Evolutionary conservation across 2,113 vertebrate genomes (phyloP).

Genomic region (Reinhardtius hippoglossoides): DNA sequence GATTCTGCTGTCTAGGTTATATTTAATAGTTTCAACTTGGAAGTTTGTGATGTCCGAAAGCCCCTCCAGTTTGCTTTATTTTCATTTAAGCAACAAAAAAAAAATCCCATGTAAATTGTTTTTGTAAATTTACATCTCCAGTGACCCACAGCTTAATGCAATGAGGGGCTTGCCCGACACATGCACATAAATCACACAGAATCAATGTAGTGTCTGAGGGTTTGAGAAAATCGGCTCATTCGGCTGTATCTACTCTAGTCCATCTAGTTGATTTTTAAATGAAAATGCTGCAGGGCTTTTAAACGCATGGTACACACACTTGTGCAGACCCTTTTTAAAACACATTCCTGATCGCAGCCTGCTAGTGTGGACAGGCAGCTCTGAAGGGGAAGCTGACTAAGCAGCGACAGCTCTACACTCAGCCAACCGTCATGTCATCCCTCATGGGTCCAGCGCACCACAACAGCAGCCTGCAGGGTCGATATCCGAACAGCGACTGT

Average conservation of each 20-base stretch:
- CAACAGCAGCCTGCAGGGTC: constrained; percentile 34
- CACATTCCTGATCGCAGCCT: constrained; percentile 34
- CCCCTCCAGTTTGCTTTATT: background rate
- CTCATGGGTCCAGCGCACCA: constrained; percentile 29
- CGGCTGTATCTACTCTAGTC: constrained; percentile 45
- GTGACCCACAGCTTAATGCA: constrained; percentile 13
- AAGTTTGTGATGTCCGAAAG: background rate
- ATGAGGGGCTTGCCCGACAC: constrained; percentile 4
- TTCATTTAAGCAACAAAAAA: background rate
- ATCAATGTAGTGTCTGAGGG: constrained; percentile 31
- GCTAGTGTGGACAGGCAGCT: constrained; percentile 60
- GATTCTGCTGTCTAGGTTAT: no score
- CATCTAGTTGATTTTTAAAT: constrained; percentile 65
- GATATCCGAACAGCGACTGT: constrained; percentile 17
- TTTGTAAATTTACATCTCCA: background rate
- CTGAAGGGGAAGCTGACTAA: constrained; percentile 69
- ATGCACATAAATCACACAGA: constrained; percentile 40
- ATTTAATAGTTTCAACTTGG: no score
- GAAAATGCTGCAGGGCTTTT: constrained; percentile 54
- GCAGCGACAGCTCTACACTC: constrained; percentile 58
- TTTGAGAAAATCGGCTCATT: constrained; percentile 49
- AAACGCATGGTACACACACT: constrained; percentile 51
- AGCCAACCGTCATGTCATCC: constrained; percentile 58
- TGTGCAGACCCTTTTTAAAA: background rate
- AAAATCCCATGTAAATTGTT: background rate